A percentile compares a stretch with the other conserved stretches of the same genome.
These are phyloP conservation scores for Beroe forskalii DNA, from an alignment of 37 sponge, comb jelly and placozoan genomes.

Conservation along the genomic window DNA sequence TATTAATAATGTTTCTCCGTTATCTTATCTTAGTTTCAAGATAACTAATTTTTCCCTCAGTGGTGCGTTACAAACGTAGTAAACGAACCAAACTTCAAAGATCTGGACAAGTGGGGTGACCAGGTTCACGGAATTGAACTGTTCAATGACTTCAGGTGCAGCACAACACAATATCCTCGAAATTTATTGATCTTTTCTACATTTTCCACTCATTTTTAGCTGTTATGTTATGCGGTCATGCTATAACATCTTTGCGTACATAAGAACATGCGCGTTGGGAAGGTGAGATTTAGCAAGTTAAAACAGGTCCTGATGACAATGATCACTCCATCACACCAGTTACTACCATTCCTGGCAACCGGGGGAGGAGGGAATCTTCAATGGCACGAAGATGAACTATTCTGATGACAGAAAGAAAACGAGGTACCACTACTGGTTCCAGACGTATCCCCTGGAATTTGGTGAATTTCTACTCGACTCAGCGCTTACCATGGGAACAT, in stretches of 20 bases:
- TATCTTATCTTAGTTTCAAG: too few species aligned
- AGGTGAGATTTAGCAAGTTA: too few species aligned
- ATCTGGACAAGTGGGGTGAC: not conserved
- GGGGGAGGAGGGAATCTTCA: not conserved
- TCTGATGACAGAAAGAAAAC: not conserved
- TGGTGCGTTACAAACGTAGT: not conserved
- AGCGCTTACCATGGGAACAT: not conserved
- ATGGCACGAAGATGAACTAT: not conserved
- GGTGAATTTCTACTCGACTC: not conserved
- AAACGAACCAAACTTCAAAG: not conserved
- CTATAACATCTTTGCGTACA: too few species aligned
- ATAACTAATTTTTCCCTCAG: too few species aligned
- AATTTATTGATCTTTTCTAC: too few species aligned
- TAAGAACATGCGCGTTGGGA: too few species aligned
- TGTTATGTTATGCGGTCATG: too few species aligned
- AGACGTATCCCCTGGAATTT: not conserved
- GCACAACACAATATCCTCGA: too few species aligned
- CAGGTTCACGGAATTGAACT: not conserved
- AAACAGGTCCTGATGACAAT: too few species aligned
- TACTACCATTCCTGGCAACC: not conserved
- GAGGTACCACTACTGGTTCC: not conserved
- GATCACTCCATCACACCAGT: too few species aligned
- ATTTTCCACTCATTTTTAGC: too few species aligned
- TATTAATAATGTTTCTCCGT: too few species aligned
- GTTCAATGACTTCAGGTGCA: not conserved